Conservation (phyloP, 64 coral and sea anemone genomes). For the Anthopleura sola region DNA sequence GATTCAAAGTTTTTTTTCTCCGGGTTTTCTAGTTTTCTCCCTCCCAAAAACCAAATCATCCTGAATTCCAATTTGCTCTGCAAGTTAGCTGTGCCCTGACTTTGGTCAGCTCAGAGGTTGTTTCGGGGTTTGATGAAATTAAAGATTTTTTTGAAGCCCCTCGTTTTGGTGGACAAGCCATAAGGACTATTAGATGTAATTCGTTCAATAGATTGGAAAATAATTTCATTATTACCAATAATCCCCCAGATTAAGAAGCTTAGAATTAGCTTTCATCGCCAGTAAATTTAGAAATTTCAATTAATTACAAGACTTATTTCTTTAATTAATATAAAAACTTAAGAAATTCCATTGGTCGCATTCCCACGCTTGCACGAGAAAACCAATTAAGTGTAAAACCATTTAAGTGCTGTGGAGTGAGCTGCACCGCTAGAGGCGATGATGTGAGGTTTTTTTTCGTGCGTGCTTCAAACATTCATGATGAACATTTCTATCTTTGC, state of each 20-base stretch:
- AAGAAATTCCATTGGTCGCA: not conserved
- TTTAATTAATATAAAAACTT: not conserved
- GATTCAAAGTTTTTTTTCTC: no score
- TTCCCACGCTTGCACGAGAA: not conserved
- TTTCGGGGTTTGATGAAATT: no score
- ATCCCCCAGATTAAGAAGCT: not conserved
- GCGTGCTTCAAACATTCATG: not conserved
- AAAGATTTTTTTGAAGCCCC: no score
- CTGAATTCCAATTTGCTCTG: no score
- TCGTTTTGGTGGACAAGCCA: no score
- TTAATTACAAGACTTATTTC: no score
- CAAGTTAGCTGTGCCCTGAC: no score
- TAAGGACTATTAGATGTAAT: no score
- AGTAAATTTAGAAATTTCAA: not conserved
- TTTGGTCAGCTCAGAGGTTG: no score
- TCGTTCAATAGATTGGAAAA: not conserved
- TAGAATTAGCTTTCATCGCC: not conserved
- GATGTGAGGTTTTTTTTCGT: not conserved
- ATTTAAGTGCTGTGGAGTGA: not conserved
- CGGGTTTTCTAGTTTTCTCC: no score
- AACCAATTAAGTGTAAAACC: not conserved
- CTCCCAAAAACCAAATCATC: no score
- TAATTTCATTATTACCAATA: not conserved
- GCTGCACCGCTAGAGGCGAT: not conserved
- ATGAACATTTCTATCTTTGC: not conserved